Evolutionary conservation across 2,113 vertebrate genomes (phyloP).

Genomic region (Petaurus breviceps): DNA sequence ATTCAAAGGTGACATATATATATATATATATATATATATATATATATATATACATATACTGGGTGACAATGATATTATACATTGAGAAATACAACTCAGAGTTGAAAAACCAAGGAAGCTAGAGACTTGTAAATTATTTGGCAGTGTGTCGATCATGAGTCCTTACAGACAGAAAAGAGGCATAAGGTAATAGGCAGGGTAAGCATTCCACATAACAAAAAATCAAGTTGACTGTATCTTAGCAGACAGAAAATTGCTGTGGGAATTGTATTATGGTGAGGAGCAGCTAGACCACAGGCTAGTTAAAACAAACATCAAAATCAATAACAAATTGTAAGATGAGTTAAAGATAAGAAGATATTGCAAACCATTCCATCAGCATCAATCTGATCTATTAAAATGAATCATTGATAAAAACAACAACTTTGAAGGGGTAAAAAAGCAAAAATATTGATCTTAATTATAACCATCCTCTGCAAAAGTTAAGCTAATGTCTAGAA

Average conservation of each 20-base stretch:
- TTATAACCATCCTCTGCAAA: background rate
- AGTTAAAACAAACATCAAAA: background rate
- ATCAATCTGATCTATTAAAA: background rate
- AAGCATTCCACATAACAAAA: background rate
- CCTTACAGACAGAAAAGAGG: background rate
- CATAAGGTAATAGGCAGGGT: background rate
- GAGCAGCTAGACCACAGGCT: background rate
- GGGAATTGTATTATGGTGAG: background rate
- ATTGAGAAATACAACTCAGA: background rate
- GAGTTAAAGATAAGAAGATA: background rate
- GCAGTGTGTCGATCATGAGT: background rate
- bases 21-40: no score
- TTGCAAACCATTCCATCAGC: background rate
- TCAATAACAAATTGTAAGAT: background rate
- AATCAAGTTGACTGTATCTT: background rate
- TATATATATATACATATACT: no score
- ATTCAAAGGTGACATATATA: no score
- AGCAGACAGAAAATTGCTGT: background rate
- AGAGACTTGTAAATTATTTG: background rate
- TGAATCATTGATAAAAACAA: background rate
- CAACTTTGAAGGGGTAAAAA: background rate
- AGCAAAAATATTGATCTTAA: background rate
- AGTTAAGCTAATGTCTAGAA: background rate
- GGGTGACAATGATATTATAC: background rate
- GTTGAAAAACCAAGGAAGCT: background rate